A percentile compares a stretch with the other conserved stretches of the same genome.
phyloP scores from a whole-genome alignment of 2,888 invertebrate species.

The Eupithecia exiguata region DNA sequence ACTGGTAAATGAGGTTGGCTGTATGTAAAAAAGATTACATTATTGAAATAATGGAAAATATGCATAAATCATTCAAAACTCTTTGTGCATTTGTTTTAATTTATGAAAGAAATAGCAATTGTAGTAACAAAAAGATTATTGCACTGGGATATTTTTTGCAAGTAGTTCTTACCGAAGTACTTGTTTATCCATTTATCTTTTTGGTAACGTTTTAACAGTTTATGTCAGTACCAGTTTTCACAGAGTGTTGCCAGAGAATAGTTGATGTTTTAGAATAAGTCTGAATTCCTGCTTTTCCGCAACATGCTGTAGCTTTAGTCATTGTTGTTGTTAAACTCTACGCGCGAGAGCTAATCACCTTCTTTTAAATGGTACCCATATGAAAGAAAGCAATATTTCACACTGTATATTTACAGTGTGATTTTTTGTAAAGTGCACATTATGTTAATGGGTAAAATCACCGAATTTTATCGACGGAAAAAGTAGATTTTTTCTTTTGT shows the following conservation, averaged over 20 bases:
- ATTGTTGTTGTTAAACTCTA: background rate
- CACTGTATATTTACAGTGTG: no score
- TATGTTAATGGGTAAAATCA: no score
- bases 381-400: no score
- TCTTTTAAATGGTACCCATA: background rate
- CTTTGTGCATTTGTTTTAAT: background rate
- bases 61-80: background rate
- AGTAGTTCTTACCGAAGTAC: no score
- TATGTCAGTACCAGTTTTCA: background rate
- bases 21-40: background rate
- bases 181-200: background rate
- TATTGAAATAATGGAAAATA: background rate
- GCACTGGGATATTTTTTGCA: no score
- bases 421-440: no score
- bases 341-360: background rate
- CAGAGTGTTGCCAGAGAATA: background rate
- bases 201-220: background rate
- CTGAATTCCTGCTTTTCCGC: slow-evolving; percentile 17
- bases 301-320: slow-evolving; percentile 13
- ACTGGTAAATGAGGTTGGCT: slow-evolving; percentile 40
- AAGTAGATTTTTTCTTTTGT: no score
- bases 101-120: background rate
- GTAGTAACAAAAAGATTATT: no score
- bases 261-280: slow-evolving; percentile 15
- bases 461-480: no score